Percentiles rank a stretch among this genome's conserved stretches.
Evolutionary conservation across 2,888 invertebrate genomes (phyloP).

Genomic region (Vesta saturnalis): DNA sequence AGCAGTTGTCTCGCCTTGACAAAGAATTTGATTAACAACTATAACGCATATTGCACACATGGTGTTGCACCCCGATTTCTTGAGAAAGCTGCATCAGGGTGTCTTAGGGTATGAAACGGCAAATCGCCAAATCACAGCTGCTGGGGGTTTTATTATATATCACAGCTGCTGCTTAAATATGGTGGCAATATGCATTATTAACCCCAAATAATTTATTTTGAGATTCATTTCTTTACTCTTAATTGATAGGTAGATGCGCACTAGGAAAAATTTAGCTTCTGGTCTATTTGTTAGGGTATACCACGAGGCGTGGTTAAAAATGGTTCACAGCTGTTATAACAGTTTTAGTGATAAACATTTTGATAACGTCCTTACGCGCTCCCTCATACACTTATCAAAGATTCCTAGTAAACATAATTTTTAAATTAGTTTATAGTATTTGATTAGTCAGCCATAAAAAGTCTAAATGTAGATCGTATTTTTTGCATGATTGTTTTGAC

Average conservation of each 20-base stretch:
- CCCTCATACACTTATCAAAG: background rate
- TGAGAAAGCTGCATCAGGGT: conserved; percentile 47
- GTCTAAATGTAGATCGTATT: too few relatives aligned
- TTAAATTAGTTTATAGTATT: background rate
- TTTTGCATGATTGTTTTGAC: background rate
- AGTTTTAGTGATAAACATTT: conserved; percentile 14
- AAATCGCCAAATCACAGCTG: conserved; percentile 52
- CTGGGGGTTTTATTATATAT: conserved; percentile 44
- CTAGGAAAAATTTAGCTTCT: background rate
- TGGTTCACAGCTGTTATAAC: conserved; percentile 23
- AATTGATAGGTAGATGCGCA: conserved; percentile 28
- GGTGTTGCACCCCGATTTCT: conserved; percentile 41
- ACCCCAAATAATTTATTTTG: conserved; percentile 31
- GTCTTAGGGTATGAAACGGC: conserved; percentile 52
- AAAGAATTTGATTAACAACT: conserved; percentile 48
- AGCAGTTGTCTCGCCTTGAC: conserved; percentile 34
- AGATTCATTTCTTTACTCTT: conserved; percentile 16
- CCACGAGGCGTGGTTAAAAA: background rate
- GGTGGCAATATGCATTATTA: conserved; percentile 36
- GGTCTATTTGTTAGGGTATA: background rate
- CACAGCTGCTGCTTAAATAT: conserved; percentile 44
- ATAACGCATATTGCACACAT: conserved; percentile 44
- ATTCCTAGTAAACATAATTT: background rate
- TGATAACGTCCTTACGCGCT: background rate
- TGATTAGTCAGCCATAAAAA: too few relatives aligned